Percentiles rank a stretch among this genome's conserved stretches.
phyloP scores from a whole-genome alignment of 2,113 vertebrate genomes.

The Elgaria multicarinata region DNA sequence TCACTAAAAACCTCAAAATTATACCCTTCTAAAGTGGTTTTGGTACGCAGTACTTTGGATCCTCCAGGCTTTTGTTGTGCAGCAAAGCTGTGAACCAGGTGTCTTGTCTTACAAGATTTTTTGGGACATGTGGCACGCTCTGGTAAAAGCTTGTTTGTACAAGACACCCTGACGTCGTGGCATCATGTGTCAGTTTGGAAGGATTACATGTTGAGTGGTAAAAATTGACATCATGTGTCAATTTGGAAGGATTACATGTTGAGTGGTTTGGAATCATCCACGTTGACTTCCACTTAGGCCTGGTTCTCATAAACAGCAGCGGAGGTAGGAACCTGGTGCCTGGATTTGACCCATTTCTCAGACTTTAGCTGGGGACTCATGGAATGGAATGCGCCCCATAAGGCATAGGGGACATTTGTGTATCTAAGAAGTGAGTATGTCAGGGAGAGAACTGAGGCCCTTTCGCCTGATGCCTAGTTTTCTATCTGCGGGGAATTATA shows the following conservation, averaged over 20 bases:
- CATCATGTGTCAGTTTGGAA: background rate
- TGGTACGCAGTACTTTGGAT: too few species aligned
- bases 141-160: background rate
- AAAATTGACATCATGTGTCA: too few species aligned
- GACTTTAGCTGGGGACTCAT: background rate
- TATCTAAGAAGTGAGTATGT: background rate
- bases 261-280: background rate
- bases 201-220: background rate
- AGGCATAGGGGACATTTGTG: background rate
- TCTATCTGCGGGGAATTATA: background rate
- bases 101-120: background rate
- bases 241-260: background rate
- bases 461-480: background rate
- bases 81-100: background rate
- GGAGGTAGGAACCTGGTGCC: too few species aligned
- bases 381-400: background rate
- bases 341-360: background rate
- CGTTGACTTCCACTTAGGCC: background rate
- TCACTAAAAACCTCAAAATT: background rate
- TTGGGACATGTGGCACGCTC: background rate
- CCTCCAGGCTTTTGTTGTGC: background rate
- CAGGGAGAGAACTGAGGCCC: background rate
- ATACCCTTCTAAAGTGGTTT: background rate
- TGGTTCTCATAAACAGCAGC: background rate
- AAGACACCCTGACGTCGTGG: background rate